Evolutionary conservation across 2,797 vertebrate species (phyloP), one percentile per base, ranked within the genome.

Genomic region (Spea hammondii): DNA sequence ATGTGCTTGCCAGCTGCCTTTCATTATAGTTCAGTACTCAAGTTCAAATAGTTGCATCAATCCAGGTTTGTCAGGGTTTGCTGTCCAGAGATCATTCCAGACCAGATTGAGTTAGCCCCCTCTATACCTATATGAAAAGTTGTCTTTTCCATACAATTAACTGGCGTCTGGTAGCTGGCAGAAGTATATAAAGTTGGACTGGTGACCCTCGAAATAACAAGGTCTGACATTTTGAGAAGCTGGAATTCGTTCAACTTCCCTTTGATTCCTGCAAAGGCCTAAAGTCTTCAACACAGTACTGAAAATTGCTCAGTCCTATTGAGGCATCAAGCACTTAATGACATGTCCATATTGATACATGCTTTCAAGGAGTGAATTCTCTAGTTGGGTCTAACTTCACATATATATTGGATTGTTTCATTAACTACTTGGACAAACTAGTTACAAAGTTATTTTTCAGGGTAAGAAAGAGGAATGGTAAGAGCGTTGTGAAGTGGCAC

Each of bases 11-110:
- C 79, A 84, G 83, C 81, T 85, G 84, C 84, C 80, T 85, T 85
- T 82, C 78, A 81, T 84, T 83, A 83, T 79, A 82, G 84, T 83
- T 82, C 74, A 83, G 82, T 79, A 82, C 78, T 83, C 80, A 77
- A 76, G 72, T 70, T 81, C 82, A 83, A 85, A 84, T 77, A 84
- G 82, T 71, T 73, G 79, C 79, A 84, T 85, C 84, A 85, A 85
- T 85, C 84, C 79, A 78, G 47, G 74, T 83, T 79, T 84, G 82
- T 84, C 85, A 85, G 83, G 82, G 78, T 78, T 70, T 83, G 79
- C 76, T 80, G 79, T 85, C 78, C 80, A 83, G 82, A 85, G 79
- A 81, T 83, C 75, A 82, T 78, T 82, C 78, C 66, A 72, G 79
- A 72, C 76, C 66, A 76, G 79, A 74, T 69, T 85, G 71, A 78